A percentile compares a stretch with the other conserved stretches of the same genome.
phyloP scores from a whole-genome alignment of 2,888 invertebrate species.

The Vanessa cardui region DNA sequence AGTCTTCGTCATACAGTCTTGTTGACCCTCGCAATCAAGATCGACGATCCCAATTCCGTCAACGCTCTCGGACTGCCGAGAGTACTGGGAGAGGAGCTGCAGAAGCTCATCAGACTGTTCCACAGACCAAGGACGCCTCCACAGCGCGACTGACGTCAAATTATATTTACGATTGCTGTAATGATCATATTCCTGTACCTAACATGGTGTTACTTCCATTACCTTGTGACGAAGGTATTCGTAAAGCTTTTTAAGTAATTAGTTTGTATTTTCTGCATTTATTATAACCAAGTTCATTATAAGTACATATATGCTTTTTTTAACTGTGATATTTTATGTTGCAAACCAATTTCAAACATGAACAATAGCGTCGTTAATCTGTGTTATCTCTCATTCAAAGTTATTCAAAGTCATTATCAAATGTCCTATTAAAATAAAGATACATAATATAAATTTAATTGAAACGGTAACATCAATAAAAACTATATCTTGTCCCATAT shows the following conservation, averaged over 20 bases:
- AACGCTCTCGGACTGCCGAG: slow-evolving; percentile 69
- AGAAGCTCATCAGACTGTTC: slow-evolving; percentile 44
- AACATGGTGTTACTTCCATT: slow-evolving; percentile 37
- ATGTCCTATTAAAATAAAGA: neutral
- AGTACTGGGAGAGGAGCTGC: slow-evolving; percentile 64
- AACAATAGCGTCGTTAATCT: neutral
- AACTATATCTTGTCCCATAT: too few relatives aligned
- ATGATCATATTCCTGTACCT: slow-evolving; percentile 40
- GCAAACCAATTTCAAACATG: neutral
- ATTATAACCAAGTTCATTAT: neutral
- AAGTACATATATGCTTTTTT: slow-evolving; percentile 15
- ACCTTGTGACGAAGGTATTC: slow-evolving; percentile 37
- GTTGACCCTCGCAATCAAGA: slow-evolving; percentile 65
- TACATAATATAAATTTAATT: neutral
- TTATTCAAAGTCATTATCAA: neutral
- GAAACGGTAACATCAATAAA: neutral
- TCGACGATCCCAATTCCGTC: slow-evolving; percentile 59
- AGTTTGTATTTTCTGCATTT: slow-evolving; percentile 6
- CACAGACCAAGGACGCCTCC: slow-evolving; percentile 30
- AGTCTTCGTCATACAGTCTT: slow-evolving; percentile 73
- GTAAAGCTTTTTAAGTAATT: slow-evolving; percentile 35
- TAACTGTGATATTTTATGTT: slow-evolving; percentile 25
- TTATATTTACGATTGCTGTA: slow-evolving; percentile 34
- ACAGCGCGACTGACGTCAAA: slow-evolving; percentile 38
- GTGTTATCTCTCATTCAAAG: neutral